Conservation (phyloP, 2,888 invertebrate species). For the Aphidius colemani region DNA sequence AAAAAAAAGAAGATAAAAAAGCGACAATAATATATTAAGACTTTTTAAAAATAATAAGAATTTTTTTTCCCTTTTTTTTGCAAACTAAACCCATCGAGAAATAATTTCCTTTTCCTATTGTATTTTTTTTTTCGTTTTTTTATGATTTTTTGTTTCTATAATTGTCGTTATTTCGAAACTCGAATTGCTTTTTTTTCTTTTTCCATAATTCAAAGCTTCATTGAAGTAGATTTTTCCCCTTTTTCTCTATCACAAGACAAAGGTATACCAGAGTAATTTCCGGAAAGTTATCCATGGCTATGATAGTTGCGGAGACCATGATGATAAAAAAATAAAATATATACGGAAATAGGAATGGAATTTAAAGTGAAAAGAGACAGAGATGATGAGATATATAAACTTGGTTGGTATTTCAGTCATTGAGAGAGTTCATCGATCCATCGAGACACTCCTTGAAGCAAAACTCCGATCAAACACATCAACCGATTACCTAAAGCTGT, state of each 20-base stretch:
- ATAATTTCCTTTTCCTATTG: no score
- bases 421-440: constrained; percentile 20
- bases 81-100: no score
- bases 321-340: neutral
- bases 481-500: constrained; percentile 23
- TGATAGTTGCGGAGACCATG: constrained; percentile 1
- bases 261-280: constrained; percentile 18
- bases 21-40: no score
- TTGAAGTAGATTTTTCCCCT: neutral
- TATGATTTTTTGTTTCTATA: neutral
- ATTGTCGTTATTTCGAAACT: constrained; percentile 5
- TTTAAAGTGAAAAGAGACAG: constrained; percentile 8
- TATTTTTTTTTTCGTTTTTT: no score
- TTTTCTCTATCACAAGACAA: constrained; percentile 23
- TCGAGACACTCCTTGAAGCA: constrained; percentile 18
- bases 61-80: no score
- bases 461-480: constrained; percentile 29
- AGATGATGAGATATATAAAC: constrained; percentile 14
- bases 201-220: constrained; percentile 22
- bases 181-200: constrained; percentile 9
- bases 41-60: neutral
- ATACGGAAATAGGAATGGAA: constrained; percentile 8
- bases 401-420: constrained; percentile 6
- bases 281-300: constrained; percentile 24
- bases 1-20: constrained; percentile 34